These are phyloP conservation scores for Elanoides forficatus DNA, from an alignment of 2,113 vertebrate genomes.

Conservation along the genomic window DNA sequence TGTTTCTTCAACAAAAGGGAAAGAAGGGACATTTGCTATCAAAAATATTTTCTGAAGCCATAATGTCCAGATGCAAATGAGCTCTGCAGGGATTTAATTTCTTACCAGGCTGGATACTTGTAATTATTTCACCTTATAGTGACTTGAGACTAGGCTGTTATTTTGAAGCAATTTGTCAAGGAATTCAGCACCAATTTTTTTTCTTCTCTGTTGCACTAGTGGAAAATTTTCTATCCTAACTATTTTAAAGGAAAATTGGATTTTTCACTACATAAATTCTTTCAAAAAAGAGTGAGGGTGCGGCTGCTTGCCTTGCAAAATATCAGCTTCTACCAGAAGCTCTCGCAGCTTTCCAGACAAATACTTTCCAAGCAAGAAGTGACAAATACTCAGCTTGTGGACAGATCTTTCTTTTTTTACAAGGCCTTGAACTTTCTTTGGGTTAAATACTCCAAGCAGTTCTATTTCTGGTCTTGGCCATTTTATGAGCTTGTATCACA, in stretches of 20 bases:
- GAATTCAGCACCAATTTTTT: neutral
- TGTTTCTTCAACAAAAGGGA: neutral
- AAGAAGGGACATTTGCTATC: neutral
- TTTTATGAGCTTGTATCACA: neutral
- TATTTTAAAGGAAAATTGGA: neutral
- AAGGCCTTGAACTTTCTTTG: neutral
- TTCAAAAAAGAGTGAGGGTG: neutral
- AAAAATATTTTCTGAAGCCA: neutral
- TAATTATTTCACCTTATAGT: conserved; percentile 2
- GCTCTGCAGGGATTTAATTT: neutral
- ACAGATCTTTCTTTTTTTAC: neutral
- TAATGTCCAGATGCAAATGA: neutral
- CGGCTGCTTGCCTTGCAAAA: neutral
- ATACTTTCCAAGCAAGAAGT: neutral
- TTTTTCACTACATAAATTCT: neutral
- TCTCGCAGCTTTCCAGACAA: neutral
- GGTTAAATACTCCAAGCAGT: neutral
- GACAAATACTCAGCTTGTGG: neutral
- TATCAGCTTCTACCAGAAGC: neutral
- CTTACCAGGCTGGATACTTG: neutral
- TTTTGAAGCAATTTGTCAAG: neutral
- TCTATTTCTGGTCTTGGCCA: neutral
- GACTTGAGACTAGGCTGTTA: neutral
- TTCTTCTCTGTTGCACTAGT: neutral
- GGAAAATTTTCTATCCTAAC: neutral